These are phyloP conservation scores for Eleginops maclovinus DNA, from an alignment of 2,113 vertebrate species.

Conservation along the genomic window DNA sequence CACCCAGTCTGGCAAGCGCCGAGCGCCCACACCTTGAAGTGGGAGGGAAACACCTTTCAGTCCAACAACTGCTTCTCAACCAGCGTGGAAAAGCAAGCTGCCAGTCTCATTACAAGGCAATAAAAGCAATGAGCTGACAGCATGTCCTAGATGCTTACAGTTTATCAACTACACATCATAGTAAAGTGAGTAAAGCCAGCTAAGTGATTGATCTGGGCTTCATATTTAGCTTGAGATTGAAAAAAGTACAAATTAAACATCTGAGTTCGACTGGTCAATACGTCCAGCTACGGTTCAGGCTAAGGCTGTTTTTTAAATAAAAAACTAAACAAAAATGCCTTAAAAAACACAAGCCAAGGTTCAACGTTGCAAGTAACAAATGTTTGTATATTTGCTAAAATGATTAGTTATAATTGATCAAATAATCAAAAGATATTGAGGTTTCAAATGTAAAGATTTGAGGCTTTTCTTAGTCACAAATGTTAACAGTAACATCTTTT, in stretches of 20 bases:
- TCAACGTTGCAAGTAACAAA: no score
- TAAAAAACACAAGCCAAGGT: no score
- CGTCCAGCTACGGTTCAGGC: not conserved
- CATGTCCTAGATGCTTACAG: not conserved
- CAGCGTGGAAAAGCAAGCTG: not conserved
- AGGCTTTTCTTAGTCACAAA: not conserved
- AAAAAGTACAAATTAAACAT: not conserved
- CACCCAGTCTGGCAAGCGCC: conserved; percentile 77
- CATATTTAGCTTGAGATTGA: not conserved
- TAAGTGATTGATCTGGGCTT: not conserved
- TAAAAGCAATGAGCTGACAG: not conserved
- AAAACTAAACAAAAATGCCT: not conserved
- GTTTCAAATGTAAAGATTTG: not conserved
- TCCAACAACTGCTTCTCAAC: conserved; percentile 20
- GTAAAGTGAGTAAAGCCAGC: not conserved
- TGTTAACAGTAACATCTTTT: not conserved
- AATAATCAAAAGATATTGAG: no score
- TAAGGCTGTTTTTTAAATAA: not conserved
- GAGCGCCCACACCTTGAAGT: conserved; percentile 75
- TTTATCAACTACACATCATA: not conserved
- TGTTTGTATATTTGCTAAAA: not conserved
- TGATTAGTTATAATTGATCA: no score
- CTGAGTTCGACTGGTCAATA: not conserved
- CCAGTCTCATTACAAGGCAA: not conserved
- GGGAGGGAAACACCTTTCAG: conserved; percentile 20